Percentiles rank a stretch among this genome's conserved stretches.
These are phyloP conservation scores for Charina bottae DNA, from an alignment of 2,113 vertebrate genomes.

Conservation along the genomic window DNA sequence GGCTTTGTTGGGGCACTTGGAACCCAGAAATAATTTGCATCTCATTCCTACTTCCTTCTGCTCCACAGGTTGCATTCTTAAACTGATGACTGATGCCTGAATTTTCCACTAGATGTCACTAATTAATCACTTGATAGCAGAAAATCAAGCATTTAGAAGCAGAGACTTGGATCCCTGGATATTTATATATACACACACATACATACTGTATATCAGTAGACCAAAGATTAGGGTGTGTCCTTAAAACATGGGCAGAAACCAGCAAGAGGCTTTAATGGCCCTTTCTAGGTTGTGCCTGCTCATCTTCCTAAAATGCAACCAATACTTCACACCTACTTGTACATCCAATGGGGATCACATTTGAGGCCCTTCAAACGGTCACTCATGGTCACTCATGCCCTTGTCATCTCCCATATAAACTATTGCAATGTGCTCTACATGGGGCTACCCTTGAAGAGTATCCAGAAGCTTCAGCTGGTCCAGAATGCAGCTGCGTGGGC, in stretches of 20 bases:
- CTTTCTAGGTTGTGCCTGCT: no score
- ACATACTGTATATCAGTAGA: no score
- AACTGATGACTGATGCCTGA: background rate
- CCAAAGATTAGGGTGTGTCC: no score
- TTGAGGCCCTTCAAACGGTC: no score
- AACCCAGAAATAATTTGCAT: background rate
- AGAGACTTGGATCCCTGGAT: background rate
- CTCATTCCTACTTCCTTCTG: background rate
- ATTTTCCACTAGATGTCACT: constrained; percentile 72
- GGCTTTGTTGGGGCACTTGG: background rate
- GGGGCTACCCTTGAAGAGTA: no score
- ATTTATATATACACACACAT: no score
- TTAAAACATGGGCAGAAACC: background rate
- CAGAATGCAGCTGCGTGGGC: no score
- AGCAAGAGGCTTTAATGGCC: no score
- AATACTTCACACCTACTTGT: background rate
- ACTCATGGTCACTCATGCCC: no score
- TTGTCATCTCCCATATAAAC: no score
- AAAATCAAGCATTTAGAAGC: background rate
- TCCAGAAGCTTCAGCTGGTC: no score
- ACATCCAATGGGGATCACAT: background rate
- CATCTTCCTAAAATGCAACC: background rate
- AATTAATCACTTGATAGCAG: constrained; percentile 34
- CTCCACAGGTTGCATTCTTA: background rate
- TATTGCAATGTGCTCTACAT: no score